Evolutionary conservation across 2,797 vertebrate genomes (phyloP).

Genomic region (Tauraco hartlaubi): DNA sequence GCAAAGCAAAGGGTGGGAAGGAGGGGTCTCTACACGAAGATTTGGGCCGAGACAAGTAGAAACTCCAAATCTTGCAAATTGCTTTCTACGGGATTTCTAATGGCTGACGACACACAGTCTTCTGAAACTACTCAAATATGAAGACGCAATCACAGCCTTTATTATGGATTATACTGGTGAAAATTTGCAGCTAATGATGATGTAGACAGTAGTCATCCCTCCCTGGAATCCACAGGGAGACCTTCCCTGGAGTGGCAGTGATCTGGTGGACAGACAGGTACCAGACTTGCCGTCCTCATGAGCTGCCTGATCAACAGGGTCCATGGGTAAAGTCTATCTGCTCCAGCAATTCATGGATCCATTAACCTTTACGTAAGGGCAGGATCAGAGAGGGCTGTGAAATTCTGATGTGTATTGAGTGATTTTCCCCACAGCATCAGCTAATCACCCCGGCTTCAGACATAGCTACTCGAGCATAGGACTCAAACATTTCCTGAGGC

Average conservation of each 20-base stretch:
- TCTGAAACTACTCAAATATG: neutral
- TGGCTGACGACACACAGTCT: neutral
- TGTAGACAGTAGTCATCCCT: neutral
- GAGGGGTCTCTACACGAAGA: neutral
- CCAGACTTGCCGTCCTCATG: rapidly evolving
- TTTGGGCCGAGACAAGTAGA: neutral
- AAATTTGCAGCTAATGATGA: neutral
- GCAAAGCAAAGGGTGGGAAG: neutral
- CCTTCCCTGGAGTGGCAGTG: neutral
- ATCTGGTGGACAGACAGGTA: neutral
- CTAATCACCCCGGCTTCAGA: neutral
- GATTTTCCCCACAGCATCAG: neutral
- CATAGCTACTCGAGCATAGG: neutral
- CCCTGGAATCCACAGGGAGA: neutral
- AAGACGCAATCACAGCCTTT: neutral
- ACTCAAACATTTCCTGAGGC: neutral
- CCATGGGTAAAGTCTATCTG: neutral
- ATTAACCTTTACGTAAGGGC: neutral
- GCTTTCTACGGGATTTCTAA: slow-evolving; percentile 32
- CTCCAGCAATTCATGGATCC: neutral
- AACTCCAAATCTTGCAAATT: neutral
- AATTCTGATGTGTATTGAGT: neutral
- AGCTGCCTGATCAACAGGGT: neutral
- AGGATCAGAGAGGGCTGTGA: neutral
- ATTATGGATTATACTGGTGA: neutral